phyloP scores from a whole-genome alignment of 2,888 invertebrate species.

The Chymomyza caudatula region DNA sequence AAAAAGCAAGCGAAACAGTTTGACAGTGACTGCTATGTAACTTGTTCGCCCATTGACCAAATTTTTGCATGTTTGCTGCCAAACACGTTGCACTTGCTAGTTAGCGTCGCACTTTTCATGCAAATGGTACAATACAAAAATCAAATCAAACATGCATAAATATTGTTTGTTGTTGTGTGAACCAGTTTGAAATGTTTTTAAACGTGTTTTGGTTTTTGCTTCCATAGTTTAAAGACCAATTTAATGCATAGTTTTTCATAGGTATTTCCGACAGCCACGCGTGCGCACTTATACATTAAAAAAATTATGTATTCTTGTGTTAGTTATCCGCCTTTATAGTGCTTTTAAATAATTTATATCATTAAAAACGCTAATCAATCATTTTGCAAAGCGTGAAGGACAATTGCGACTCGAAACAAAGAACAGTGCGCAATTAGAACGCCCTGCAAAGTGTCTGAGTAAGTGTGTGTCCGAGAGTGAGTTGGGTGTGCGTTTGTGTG shows the following conservation, averaged over 20 bases:
- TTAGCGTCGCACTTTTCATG: constrained; percentile 13
- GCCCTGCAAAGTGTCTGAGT: not conserved
- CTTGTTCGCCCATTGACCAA: constrained; percentile 40
- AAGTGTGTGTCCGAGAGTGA: not conserved
- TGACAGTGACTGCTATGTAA: constrained; percentile 7
- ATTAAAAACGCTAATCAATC: constrained; percentile 38
- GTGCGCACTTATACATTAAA: not conserved
- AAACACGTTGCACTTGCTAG: constrained; percentile 1
- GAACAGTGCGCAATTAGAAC: not conserved
- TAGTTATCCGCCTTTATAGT: constrained; percentile 40
- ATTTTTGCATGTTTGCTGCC: constrained; percentile 16
- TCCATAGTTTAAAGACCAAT: not conserved
- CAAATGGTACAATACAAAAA: constrained; percentile 19
- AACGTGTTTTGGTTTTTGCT: constrained; percentile 11
- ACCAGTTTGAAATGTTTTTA: constrained; percentile 28
- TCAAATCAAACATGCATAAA: not conserved
- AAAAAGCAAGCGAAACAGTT: not conserved
- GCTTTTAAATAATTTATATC: not conserved
- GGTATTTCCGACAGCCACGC: not conserved
- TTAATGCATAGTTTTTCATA: not conserved
- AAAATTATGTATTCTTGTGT: not conserved
- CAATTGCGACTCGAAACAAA: constrained; percentile 4
- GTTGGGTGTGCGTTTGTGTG: not conserved
- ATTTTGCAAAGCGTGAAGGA: constrained; percentile 33
- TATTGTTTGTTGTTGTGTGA: not conserved